phyloP scores from a whole-genome alignment of 2,113 vertebrate species.

The Coptodon bakossiorum region DNA sequence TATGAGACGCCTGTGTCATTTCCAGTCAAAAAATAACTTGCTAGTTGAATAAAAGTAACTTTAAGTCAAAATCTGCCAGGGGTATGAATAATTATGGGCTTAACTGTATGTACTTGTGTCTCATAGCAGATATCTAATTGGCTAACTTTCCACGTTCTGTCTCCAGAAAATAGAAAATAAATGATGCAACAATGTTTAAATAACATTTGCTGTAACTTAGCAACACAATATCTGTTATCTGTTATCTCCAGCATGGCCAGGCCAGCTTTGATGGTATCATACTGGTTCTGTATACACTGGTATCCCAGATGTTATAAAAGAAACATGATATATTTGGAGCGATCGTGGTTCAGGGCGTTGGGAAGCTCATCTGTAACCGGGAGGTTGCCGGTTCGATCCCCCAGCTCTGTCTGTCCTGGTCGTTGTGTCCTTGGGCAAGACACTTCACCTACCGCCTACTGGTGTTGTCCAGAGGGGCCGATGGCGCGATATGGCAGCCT shows the following conservation, averaged over 20 bases:
- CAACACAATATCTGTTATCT: neutral
- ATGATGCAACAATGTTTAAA: neutral
- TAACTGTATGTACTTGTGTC: neutral
- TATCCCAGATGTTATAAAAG: neutral
- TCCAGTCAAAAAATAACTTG: no score
- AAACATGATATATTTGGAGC: neutral
- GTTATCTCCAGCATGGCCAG: neutral
- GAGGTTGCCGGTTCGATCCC: neutral
- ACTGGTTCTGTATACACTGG: neutral
- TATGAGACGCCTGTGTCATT: no score
- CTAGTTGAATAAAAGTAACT: no score
- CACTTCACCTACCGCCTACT: no score
- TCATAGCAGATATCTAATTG: neutral
- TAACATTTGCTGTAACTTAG: neutral
- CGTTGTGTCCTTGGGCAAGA: neutral
- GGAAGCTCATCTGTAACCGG: neutral
- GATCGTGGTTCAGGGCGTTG: neutral
- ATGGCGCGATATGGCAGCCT: neutral
- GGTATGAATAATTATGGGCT: no score
- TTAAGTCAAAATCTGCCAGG: no score
- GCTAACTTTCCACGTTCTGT: neutral
- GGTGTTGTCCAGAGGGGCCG: neutral
- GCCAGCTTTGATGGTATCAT: neutral
- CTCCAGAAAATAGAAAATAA: neutral
- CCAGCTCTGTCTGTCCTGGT: neutral